Percentiles rank a stretch among this genome's conserved stretches.
Evolutionary conservation across 2,113 vertebrate genomes (phyloP).

Genomic region (Daubentonia madagascariensis): DNA sequence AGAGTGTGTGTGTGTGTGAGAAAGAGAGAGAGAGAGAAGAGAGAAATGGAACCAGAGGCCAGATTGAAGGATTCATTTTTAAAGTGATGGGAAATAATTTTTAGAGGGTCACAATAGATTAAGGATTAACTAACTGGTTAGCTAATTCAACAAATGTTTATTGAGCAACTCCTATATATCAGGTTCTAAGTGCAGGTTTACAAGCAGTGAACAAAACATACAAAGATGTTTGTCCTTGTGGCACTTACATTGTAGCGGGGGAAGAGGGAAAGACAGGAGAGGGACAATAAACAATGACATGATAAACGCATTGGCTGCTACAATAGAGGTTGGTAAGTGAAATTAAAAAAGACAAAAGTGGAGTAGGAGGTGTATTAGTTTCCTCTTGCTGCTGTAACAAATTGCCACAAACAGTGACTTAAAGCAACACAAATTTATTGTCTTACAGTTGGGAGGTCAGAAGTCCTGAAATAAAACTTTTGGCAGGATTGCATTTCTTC

Average conservation of each 20-base stretch:
- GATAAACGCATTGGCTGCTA: background rate
- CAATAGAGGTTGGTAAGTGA: background rate
- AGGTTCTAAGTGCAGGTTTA: background rate
- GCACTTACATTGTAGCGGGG: background rate
- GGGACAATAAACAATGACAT: background rate
- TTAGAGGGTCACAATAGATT: background rate
- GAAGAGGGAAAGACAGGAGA: background rate
- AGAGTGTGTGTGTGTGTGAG: background rate
- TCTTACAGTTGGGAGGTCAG: background rate
- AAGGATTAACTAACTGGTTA: slow-evolving; percentile 1
- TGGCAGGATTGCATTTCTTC: background rate
- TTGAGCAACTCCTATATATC: background rate
- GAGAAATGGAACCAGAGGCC: background rate
- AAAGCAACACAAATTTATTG: slow-evolving; percentile 10
- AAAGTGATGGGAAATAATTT: slow-evolving; percentile 31
- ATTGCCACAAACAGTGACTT: background rate
- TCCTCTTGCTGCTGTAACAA: background rate
- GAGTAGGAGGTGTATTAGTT: background rate
- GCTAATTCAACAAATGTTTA: slow-evolving; percentile 13
- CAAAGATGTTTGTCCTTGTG: background rate
- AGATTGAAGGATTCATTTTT: background rate
- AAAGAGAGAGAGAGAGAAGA: background rate
- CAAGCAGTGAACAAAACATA: background rate
- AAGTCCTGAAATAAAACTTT: background rate
- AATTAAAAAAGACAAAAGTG: background rate